Base-by-base conservation (phyloP, 2,797 vertebrate genomes). In the Oreonectes daqikongensis region DNA sequence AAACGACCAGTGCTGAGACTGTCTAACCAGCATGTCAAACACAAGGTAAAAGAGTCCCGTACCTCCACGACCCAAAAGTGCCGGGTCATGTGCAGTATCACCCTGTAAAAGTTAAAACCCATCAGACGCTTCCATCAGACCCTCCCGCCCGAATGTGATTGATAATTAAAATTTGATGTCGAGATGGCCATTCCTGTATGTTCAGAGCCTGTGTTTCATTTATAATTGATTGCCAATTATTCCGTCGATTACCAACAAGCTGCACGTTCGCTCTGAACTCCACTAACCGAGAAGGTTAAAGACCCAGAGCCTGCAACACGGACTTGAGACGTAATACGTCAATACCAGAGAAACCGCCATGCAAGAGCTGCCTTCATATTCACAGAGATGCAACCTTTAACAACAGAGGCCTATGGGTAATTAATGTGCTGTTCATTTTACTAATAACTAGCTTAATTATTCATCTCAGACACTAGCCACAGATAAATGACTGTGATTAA, bases 201-300 rank as follows among this genome's bases (percentile, higher is more conserved):
- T 75, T 75, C 61, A 66, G 71, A 75, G 63, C 71, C 75, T 61
- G 68, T 10, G 63, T 82, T 80, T 80, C 80, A 84, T 84, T 84
- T 69, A 84, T 84, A 82, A 84, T 82, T 82, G 80, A 84, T 78
- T 78, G 78, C 32, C 77, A 81, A 80, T 82, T 81, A 80, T 78
- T 72, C 79, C 35, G 66, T 61, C 70, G 68, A 79, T 83, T 81
- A 83, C 79, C 65, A 74, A 71, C 75, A 69, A 30, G 52, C 79
- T 44, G 6, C 69, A 26, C 35, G 57, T 72, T 53, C 78, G 44
- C 52, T 35, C 57, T 24, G 40, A 59, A 72, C 69, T 70, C 32
- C 77, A 79, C 38, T 35, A 53, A 80, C 73, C 22, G 10, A 69
- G 28, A 53, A 75, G 44, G 38, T 68, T 59, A 74, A 72, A 80